A percentile compares a stretch with the other conserved stretches of the same genome.
Conservation (phyloP, 2,888 invertebrate genomes). For the Stegophylla sp. region DNA sequence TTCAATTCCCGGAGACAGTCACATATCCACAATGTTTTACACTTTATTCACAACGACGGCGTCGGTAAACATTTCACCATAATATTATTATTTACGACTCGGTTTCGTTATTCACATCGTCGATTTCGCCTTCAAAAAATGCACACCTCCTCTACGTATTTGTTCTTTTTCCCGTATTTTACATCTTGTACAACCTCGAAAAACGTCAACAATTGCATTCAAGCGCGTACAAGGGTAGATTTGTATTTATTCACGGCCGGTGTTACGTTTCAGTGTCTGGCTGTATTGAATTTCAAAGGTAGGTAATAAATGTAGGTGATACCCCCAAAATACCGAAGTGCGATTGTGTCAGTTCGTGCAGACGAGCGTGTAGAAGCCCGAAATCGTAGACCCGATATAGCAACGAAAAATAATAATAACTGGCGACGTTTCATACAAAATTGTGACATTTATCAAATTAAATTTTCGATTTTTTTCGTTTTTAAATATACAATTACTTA, state of each 20-base stretch:
- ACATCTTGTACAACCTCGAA: background rate
- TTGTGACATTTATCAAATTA: no score
- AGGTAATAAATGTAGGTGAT: background rate
- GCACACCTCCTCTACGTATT: background rate
- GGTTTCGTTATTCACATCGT: background rate
- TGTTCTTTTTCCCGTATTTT: background rate
- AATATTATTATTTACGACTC: no score
- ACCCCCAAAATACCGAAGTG: background rate
- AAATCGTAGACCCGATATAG: no score
- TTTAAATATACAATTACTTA: no score
- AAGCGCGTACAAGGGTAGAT: background rate
- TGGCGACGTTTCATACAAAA: no score
- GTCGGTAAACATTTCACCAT: background rate
- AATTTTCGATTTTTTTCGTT: no score
- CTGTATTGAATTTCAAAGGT: background rate
- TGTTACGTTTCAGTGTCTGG: background rate
- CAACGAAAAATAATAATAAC: no score
- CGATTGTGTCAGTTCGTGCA: background rate
- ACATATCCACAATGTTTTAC: background rate
- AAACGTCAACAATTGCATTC: background rate
- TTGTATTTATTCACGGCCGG: background rate
- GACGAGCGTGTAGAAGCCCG: no score
- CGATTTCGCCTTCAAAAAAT: background rate
- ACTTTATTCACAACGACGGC: background rate
- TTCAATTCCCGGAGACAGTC: background rate